These are phyloP conservation scores for Itoplectis maculator DNA, from an alignment of 2,888 invertebrate genomes.

Conservation along the genomic window DNA sequence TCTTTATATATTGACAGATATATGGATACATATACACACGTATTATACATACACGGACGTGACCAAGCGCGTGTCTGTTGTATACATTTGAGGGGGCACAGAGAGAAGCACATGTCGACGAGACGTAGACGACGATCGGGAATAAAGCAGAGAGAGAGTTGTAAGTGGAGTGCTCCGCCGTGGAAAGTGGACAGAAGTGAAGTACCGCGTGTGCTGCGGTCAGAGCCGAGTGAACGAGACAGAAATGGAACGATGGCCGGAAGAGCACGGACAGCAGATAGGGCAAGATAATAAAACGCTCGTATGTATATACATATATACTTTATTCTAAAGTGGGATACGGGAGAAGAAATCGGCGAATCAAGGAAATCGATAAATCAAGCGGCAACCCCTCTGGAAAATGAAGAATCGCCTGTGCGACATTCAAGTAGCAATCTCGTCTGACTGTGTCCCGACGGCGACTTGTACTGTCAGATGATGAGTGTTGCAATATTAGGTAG, in stretches of 20 bases:
- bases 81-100: conserved; percentile 31
- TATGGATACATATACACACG: neutral
- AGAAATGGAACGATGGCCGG: conserved; percentile 55
- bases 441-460: neutral
- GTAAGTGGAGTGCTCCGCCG: conserved; percentile 72
- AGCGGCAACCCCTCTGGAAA: neutral
- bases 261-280: conserved; percentile 53
- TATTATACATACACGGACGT: conserved; percentile 1
- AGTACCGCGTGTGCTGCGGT: conserved; percentile 65
- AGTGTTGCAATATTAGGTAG: neutral
- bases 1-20: too few species aligned
- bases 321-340: conserved; percentile 61
- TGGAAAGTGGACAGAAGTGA: conserved; percentile 70
- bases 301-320: too few species aligned
- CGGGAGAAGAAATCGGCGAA: conserved; percentile 47
- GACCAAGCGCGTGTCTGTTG: neutral
- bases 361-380: conserved; percentile 6
- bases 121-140: conserved; percentile 70
- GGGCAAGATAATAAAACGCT: conserved; percentile 61
- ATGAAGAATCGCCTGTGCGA: conserved; percentile 14
- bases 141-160: conserved; percentile 69
- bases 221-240: conserved; percentile 65
- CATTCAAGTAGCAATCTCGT: conserved; percentile 3
- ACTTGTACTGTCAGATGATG: neutral
- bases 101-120: conserved; percentile 55